These are phyloP conservation scores for Heterotilapia buettikoferi DNA, from an alignment of 2,113 vertebrate species.

Conservation along the genomic window DNA sequence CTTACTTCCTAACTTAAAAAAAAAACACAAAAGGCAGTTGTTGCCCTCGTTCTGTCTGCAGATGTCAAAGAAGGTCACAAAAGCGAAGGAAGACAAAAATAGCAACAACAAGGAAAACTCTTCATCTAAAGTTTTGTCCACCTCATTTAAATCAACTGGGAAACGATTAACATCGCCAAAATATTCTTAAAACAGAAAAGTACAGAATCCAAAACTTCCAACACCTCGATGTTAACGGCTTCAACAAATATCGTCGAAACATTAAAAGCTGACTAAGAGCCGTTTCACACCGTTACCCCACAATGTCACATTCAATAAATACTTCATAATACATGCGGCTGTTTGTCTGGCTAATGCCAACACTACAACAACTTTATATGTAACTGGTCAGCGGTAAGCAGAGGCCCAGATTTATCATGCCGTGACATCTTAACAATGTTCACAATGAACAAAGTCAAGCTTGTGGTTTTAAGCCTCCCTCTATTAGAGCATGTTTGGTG, in stretches of 20 bases:
- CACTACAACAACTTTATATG: not conserved
- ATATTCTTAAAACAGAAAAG: not conserved
- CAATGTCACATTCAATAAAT: not conserved
- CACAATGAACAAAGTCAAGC: not conserved
- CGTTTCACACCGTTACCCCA: not conserved
- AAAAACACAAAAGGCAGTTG: not conserved
- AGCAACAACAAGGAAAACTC: not conserved
- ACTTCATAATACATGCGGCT: not conserved
- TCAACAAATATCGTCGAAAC: not conserved
- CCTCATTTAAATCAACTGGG: not conserved
- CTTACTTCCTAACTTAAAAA: not conserved
- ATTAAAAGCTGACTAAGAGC: not conserved
- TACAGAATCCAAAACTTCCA: not conserved
- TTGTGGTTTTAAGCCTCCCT: constrained; percentile 3
- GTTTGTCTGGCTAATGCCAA: not conserved
- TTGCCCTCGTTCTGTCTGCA: constrained; percentile 42
- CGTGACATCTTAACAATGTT: not conserved
- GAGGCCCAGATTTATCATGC: not conserved
- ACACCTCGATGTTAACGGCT: not conserved
- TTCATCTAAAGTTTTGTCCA: not conserved
- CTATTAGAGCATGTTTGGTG: not conserved
- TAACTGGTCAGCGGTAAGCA: rapidly evolving
- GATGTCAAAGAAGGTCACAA: constrained; percentile 61
- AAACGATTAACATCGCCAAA: not conserved
- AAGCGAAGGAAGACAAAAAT: constrained; percentile 7